These are phyloP conservation scores for Trisateles emortualis DNA, from an alignment of 2,888 invertebrate species.

Conservation along the genomic window DNA sequence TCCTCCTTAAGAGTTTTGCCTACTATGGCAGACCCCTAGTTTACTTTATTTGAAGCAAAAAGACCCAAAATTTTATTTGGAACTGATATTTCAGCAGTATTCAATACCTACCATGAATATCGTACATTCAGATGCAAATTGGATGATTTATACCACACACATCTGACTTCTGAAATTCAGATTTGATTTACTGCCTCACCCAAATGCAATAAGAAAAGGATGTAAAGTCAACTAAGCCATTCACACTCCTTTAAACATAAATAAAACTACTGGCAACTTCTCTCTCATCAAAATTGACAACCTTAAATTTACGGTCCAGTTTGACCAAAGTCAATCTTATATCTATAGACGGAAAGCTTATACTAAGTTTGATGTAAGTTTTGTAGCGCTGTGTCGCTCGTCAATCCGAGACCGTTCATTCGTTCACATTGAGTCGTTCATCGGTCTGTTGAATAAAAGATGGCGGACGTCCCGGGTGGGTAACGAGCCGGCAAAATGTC, in stretches of 20 bases:
- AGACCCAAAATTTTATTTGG: constrained; percentile 3
- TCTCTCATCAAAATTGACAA: constrained; percentile 33
- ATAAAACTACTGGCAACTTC: constrained; percentile 47
- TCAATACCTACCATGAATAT: constrained; percentile 14
- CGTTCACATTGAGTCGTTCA: constrained; percentile 67
- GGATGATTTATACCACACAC: constrained; percentile 19
- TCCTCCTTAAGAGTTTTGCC: no score
- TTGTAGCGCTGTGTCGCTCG: constrained; percentile 39
- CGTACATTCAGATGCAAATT: constrained; percentile 39
- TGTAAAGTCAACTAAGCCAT: constrained; percentile 33
- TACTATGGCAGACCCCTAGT: no score
- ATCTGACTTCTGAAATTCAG: constrained; percentile 23
- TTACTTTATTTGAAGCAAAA: neutral
- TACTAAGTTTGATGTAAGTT: constrained; percentile 20
- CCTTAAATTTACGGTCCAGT: constrained; percentile 5
- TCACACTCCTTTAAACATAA: constrained; percentile 45
- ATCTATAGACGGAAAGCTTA: constrained; percentile 24
- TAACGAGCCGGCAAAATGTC: constrained; percentile 67
- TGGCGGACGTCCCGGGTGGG: constrained; percentile 52
- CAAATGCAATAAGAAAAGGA: constrained; percentile 23
- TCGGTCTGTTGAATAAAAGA: constrained; percentile 74
- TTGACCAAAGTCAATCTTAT: constrained; percentile 39
- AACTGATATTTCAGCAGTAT: constrained; percentile 27
- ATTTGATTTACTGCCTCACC: constrained; percentile 30
- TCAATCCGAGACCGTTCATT: constrained; percentile 57